Evolutionary conservation across 2,113 vertebrate genomes (phyloP).

Genomic region (Motacilla alba): DNA sequence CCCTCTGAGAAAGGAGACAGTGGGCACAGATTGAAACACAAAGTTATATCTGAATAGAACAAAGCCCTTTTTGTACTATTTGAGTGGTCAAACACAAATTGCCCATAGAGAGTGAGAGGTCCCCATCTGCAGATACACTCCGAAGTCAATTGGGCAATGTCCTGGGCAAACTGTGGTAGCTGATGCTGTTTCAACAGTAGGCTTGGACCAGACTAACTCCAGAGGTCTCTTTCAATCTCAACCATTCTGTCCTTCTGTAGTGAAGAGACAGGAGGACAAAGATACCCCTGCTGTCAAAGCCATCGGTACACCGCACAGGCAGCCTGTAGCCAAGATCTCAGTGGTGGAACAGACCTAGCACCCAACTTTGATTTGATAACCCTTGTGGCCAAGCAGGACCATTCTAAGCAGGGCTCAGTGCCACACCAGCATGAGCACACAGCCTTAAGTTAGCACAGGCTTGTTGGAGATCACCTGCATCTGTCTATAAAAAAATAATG

Average conservation of each 20-base stretch:
- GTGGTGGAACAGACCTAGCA: background rate
- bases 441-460: background rate
- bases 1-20: background rate
- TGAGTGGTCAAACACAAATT: background rate
- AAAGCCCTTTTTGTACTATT: background rate
- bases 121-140: background rate
- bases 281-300: background rate
- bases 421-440: rapidly evolving
- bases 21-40: background rate
- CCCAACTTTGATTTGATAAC: background rate
- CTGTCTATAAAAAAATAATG: background rate
- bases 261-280: background rate
- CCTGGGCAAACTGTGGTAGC: background rate
- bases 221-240: background rate
- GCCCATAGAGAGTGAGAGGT: background rate
- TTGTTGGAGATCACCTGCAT: background rate
- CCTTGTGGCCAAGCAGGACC: background rate
- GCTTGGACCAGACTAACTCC: background rate
- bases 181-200: background rate
- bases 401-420: background rate
- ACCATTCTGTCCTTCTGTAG: background rate
- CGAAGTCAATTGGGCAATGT: background rate
- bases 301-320: background rate
- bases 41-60: background rate
- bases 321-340: rapidly evolving